phyloP scores from a whole-genome alignment of 2,888 invertebrate species.

The Lissocephala sabroskyi region DNA sequence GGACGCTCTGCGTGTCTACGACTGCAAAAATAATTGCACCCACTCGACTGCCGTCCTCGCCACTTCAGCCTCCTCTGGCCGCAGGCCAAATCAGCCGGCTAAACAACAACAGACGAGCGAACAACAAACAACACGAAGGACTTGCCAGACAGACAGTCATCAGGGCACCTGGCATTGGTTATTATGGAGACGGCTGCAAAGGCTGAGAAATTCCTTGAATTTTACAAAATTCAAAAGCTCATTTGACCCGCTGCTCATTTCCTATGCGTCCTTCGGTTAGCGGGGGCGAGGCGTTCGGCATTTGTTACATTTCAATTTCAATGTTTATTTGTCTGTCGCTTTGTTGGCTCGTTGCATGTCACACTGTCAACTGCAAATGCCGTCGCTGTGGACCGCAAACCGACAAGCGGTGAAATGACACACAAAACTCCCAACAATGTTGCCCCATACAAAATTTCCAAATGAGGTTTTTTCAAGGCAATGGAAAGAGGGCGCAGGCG shows the following conservation, averaged over 20 bases:
- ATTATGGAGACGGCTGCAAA: constrained; percentile 7
- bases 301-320: too few species aligned
- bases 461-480: constrained; percentile 34
- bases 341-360: constrained; percentile 22
- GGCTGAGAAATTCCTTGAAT: constrained; percentile 1
- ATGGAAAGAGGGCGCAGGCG: too few species aligned
- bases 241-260: not conserved
- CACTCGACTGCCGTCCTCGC: too few species aligned
- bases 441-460: constrained; percentile 27
- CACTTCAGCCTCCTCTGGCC: constrained; percentile 10
- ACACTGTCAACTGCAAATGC: constrained; percentile 58
- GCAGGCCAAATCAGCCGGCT: too few species aligned
- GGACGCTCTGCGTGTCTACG: too few species aligned
- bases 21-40: too few species aligned
- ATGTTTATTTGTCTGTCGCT: not conserved
- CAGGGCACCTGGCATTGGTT: too few species aligned
- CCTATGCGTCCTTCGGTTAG: too few species aligned
- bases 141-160: constrained; percentile 3
- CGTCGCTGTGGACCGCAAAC: constrained; percentile 22
- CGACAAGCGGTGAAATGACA: constrained; percentile 18
- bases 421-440: constrained; percentile 15
- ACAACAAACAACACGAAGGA: constrained; percentile 8
- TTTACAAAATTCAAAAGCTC: constrained; percentile 31
- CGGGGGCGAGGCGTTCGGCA: too few species aligned
- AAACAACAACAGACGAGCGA: constrained; percentile 10